Conservation (phyloP, 2,888 invertebrate genomes). For the Atethmia centrago region DNA sequence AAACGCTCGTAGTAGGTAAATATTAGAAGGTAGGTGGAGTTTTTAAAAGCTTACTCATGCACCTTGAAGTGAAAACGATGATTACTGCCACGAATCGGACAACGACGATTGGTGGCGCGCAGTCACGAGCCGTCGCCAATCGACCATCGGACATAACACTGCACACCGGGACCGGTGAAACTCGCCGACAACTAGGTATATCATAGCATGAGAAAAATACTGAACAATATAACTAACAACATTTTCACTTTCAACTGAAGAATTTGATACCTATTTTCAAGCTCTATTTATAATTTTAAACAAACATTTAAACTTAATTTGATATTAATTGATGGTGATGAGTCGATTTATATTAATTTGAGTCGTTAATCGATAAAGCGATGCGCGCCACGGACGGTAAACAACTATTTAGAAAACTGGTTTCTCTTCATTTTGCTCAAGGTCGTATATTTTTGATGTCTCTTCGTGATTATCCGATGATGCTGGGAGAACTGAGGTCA, state of each 20-base stretch:
- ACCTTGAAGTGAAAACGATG: slow-evolving; percentile 76
- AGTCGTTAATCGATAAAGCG: slow-evolving; percentile 58
- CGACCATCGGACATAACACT: slow-evolving; percentile 71
- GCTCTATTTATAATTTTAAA: slow-evolving; percentile 13
- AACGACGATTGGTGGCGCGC: slow-evolving; percentile 62
- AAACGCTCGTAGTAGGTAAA: neutral
- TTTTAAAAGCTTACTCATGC: slow-evolving; percentile 67
- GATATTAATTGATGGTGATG: slow-evolving; percentile 44
- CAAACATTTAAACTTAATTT: slow-evolving; percentile 38
- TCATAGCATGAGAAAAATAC: slow-evolving; percentile 66
- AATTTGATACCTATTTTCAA: slow-evolving; percentile 11
- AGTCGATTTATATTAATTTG: slow-evolving; percentile 58
- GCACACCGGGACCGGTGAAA: slow-evolving; percentile 78
- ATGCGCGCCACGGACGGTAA: slow-evolving; percentile 60
- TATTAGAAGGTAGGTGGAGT: slow-evolving; percentile 10
- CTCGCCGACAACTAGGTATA: slow-evolving; percentile 56
- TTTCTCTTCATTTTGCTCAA: slow-evolving; percentile 70
- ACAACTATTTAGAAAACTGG: slow-evolving; percentile 70
- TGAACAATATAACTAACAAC: slow-evolving; percentile 57
- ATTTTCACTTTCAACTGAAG: slow-evolving; percentile 70
- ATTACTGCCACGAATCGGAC: slow-evolving; percentile 71
- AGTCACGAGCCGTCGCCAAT: slow-evolving; percentile 72
- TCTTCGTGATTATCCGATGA: slow-evolving; percentile 69
- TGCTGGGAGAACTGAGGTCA: slow-evolving; percentile 76
- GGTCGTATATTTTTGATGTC: slow-evolving; percentile 73